Conservation (phyloP, 2,797 vertebrate genomes). For the Cynodonichthys magdalenae region DNA sequence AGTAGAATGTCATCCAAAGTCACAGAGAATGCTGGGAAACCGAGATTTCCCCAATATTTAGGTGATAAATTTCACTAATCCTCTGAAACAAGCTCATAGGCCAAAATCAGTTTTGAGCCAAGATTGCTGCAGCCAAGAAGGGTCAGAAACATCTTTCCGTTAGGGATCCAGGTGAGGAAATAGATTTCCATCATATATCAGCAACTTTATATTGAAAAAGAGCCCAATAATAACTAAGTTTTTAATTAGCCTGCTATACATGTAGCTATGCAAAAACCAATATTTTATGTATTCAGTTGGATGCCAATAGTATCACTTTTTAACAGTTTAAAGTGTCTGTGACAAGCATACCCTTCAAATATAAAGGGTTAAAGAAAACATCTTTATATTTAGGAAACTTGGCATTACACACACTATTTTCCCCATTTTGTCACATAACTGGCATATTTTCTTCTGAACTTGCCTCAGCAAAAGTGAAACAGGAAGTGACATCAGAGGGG, state of each 20-base stretch:
- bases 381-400: no score
- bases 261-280: not conserved
- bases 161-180: conserved; percentile 4
- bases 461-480: no score
- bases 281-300: no score
- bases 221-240: no score
- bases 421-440: no score
- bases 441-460: no score
- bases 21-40: conserved; percentile 58
- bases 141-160: conserved; percentile 25
- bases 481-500: no score
- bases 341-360: no score
- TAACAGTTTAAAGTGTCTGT: no score
- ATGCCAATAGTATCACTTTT: no score
- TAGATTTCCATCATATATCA: not conserved
- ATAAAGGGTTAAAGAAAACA: no score
- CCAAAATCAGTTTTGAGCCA: conserved; percentile 15
- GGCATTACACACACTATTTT: no score
- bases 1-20: conserved; percentile 73
- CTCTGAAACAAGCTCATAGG: conserved; percentile 22
- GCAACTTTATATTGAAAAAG: not conserved
- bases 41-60: conserved; percentile 43
- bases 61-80: conserved; percentile 45
- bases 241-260: not conserved
- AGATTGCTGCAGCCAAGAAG: conserved; percentile 8